Conservation (phyloP, 2,113 vertebrate genomes). For the Colistium nudipinnis region DNA sequence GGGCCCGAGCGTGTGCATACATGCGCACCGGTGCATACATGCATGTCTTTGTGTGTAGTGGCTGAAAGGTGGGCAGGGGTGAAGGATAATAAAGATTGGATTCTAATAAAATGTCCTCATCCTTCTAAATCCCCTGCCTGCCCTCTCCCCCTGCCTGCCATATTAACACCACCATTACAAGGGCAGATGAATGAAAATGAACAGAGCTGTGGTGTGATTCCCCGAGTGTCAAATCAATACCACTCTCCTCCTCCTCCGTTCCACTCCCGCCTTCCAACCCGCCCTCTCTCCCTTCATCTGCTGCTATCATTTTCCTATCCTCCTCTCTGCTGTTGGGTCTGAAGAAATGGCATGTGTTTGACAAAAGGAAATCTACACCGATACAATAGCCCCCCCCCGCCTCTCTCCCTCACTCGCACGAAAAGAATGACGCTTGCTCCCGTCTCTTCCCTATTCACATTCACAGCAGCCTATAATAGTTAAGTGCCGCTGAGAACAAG, state of each 20-base stretch:
- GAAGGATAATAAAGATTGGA: slow-evolving; percentile 77
- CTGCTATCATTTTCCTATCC: slow-evolving; percentile 75
- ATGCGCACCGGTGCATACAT: slow-evolving; percentile 37
- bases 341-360: slow-evolving; percentile 76
- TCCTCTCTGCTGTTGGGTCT: slow-evolving; percentile 68
- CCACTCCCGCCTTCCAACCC: slow-evolving; percentile 40
- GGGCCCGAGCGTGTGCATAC: slow-evolving; percentile 7
- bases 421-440: slow-evolving; percentile 72
- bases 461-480: slow-evolving; percentile 73
- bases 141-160: slow-evolving; percentile 66
- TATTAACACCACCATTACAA: slow-evolving; percentile 80
- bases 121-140: slow-evolving; percentile 67
- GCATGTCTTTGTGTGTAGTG: slow-evolving; percentile 19
- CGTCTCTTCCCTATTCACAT: slow-evolving; percentile 73
- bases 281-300: slow-evolving; percentile 48
- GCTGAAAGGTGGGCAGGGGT: slow-evolving; percentile 45
- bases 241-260: slow-evolving; percentile 53
- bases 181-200: slow-evolving; percentile 81
- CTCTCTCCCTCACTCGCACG: slow-evolving; percentile 42
- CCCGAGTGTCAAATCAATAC: slow-evolving; percentile 80
- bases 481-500: slow-evolving; percentile 66
- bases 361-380: slow-evolving; percentile 79
- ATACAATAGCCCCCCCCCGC: slow-evolving; percentile 59
- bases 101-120: slow-evolving; percentile 78
- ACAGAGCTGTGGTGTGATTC: slow-evolving; percentile 75